Conservation (phyloP, 2,113 vertebrate genomes). For the Puntigrus tetrazona region DNA sequence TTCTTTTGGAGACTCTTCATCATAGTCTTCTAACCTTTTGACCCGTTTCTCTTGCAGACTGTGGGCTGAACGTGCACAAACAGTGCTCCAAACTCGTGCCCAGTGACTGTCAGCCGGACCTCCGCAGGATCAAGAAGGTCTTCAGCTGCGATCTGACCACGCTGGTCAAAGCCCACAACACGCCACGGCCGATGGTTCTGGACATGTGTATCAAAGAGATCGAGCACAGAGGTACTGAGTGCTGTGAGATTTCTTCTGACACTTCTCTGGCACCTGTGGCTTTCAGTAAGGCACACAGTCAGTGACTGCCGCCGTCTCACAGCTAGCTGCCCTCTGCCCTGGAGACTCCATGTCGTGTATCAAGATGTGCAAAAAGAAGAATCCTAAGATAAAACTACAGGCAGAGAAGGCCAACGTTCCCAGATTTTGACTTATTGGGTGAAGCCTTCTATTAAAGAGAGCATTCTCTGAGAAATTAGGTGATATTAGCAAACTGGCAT, state of each 20-base stretch:
- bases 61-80: conserved; percentile 96
- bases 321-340: neutral
- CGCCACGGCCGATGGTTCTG: conserved; percentile 92
- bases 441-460: neutral
- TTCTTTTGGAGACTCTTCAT: neutral
- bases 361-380: neutral
- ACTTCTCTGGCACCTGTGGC: conserved; percentile 14
- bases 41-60: conserved; percentile 77
- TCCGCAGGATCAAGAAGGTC: conserved; percentile 95
- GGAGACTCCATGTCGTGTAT: neutral
- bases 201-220: conserved; percentile 97
- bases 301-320: neutral
- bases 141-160: conserved; percentile 98
- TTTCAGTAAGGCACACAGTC: conserved; percentile 4
- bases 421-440: neutral
- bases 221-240: conserved; percentile 91
- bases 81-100: conserved; percentile 97
- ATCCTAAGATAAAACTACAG: neutral
- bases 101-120: conserved; percentile 96
- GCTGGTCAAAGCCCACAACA: conserved; percentile 93
- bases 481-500: neutral
- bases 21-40: conserved; percentile 20
- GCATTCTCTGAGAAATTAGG: neutral
- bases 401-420: neutral
- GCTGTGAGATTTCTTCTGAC: too few relatives aligned